A percentile compares a stretch with the other conserved stretches of the same genome.
phyloP scores from a whole-genome alignment of 2,888 invertebrate genomes.

The Melitaea athalia region DNA sequence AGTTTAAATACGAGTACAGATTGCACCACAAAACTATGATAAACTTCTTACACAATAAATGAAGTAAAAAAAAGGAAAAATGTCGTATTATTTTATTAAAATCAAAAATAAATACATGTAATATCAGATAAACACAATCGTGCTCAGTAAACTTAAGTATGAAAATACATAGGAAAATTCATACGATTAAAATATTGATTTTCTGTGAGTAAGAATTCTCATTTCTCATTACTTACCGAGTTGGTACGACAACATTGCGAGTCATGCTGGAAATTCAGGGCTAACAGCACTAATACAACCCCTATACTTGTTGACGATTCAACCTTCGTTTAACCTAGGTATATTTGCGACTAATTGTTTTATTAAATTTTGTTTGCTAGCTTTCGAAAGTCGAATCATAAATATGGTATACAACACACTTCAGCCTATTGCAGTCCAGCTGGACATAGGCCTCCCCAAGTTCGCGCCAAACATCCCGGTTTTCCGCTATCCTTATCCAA shows the following conservation, averaged over 20 bases:
- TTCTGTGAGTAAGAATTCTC: neutral
- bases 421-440: too few relatives aligned
- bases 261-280: conserved; percentile 1
- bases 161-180: neutral
- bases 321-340: neutral
- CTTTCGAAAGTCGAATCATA: too few relatives aligned
- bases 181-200: neutral
- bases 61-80: neutral
- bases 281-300: conserved; percentile 1
- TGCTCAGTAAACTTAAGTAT: neutral
- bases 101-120: neutral
- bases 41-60: neutral
- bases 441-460: too few relatives aligned
- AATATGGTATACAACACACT: too few relatives aligned
- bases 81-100: too few relatives aligned
- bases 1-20: conserved; percentile 8
- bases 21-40: conserved; percentile 6
- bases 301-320: too few relatives aligned
- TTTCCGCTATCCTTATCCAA: too few relatives aligned
- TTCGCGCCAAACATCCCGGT: too few relatives aligned
- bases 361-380: too few relatives aligned
- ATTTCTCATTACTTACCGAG: conserved; percentile 4
- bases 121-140: neutral
- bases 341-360: too few relatives aligned
- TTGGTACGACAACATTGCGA: neutral